A percentile compares a stretch with the other conserved stretches of the same genome.
phyloP scores from a whole-genome alignment of 2,888 invertebrate species.

The Arctia plantaginis region DNA sequence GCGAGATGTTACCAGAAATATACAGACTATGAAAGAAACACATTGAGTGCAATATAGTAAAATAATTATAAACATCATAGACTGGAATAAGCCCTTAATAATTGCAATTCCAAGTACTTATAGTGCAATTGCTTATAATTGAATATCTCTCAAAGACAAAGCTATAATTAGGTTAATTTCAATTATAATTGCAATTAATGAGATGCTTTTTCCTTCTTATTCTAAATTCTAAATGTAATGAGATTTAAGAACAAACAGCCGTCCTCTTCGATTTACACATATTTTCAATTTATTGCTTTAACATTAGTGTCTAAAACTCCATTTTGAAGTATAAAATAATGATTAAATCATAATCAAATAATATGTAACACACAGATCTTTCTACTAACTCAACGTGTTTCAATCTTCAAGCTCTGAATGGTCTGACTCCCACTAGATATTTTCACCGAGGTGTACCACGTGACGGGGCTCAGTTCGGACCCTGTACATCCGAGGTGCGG shows the following conservation, averaged over 20 bases:
- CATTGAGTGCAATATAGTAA: background rate
- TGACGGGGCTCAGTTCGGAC: conserved; percentile 5
- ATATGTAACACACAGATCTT: background rate
- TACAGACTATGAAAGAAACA: background rate
- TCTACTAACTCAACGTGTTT: background rate
- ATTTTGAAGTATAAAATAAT: background rate
- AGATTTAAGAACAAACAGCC: background rate
- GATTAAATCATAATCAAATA: background rate
- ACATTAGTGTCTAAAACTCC: background rate
- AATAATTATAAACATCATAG: background rate
- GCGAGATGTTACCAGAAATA: background rate
- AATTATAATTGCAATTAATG: background rate
- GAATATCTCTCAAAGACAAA: background rate
- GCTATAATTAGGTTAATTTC: background rate
- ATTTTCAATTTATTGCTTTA: background rate
- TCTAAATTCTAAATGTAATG: background rate
- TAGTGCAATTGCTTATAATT: background rate
- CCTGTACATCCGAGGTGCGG: conserved; percentile 59
- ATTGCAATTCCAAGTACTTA: background rate
- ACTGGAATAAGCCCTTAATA: background rate
- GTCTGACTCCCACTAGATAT: background rate
- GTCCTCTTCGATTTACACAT: background rate
- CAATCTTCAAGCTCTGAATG: background rate
- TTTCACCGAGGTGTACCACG: conserved; percentile 7
- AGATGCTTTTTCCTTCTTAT: background rate